Base-by-base conservation (phyloP, 2,113 vertebrate species). In the Daphoenositta chrysoptera region DNA sequence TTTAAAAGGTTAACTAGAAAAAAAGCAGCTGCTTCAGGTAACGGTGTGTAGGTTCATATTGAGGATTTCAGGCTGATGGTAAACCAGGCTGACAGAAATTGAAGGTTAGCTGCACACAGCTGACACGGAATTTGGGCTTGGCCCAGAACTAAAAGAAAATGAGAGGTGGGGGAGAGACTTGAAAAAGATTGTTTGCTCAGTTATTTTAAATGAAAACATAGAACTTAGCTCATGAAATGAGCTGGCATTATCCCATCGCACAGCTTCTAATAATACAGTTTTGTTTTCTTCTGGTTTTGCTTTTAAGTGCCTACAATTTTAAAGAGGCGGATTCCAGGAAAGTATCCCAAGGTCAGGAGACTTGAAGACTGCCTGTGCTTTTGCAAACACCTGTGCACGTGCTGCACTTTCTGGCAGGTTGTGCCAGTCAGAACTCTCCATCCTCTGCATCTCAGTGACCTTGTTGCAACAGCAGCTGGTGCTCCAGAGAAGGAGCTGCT, bases 1-100 rank as follows among this genome's bases (percentile, higher is more conserved):
- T 89, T 88, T 94, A 88, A 94, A 88, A 93, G 79, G 79, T 90
- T 71, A 83, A 31, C 75, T 83, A 86, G 82, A 35, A 82, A 65
- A 86, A 85, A 70, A 58, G 13, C 35, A 86, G 56, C 56, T 63
- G 71, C 71, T 93, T 86, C 63, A 75, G 64, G 82, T 94, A 92
- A 54, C 2, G 5, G 51, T 70, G 79, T 81, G 64, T 79, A 64
- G 89, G 76, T 56, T 88, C 64, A 31, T 66, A 93, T 30, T 73
- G 88, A 88, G 58, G 64, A 81, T 93, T 92, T 96, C 88, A 73
- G 51, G 7, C 71, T 72, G 63, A 86, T 70, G 68, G 76, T 70
- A 81, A 93, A 83, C 79, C 40, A 61, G 26, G 16, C 58, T 83
- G 92, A 71, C 83, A 93, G 82, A 54, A 93, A 73, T n/a, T 53